Base-by-base conservation (phyloP, 2,113 vertebrate genomes). In the Stigmatopora argus region DNA sequence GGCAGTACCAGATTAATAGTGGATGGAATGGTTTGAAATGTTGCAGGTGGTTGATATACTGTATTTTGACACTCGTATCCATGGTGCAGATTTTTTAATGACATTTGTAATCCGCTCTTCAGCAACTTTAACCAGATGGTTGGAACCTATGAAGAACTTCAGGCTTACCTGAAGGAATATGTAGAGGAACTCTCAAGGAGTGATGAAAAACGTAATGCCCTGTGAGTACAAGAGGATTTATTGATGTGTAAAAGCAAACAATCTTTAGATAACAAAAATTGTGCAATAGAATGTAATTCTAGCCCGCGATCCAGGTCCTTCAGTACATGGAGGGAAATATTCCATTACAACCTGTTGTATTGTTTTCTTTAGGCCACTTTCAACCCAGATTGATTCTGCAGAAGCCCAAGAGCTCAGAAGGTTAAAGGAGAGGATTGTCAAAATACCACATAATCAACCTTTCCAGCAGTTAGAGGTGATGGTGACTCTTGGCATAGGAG, bases 51-150 rank as follows among this genome's bases (percentile, higher is more conserved):
- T 23, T 2, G 11, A 55, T 5, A 26, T 55, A 23, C 26, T 31
- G 26, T 31, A 31, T 1, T 14, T 23, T 55, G 21, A n/a, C 26
- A 10, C 26, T 52, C 3, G 19, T 21, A 21, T 0, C 3, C 8
- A 52, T 21, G 7, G 2, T 21, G 9, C 19, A n/a, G 49, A 49
- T 6, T 49, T 7, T 5, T 49, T 4, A 49, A 7, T 18, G 2
- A 21, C 9, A 52, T 21, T 8, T 12, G 35, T 19, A 1, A 6
- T 21, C 7, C 51, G 44, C 44, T 66, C 44, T 60, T 1, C 79
- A 97, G 96, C 65, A 95, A 93, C 66, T 98, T 98, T 78, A 96
- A 92, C 81, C 94, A 96, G 84, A 97, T 93, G 17, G 94, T 97
- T 21, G 95, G 95, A 65, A 96, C 94, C 1, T 95, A 95, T 1